phyloP scores from a whole-genome alignment of 2,888 invertebrate species.

The Melanchra persicariae region DNA sequence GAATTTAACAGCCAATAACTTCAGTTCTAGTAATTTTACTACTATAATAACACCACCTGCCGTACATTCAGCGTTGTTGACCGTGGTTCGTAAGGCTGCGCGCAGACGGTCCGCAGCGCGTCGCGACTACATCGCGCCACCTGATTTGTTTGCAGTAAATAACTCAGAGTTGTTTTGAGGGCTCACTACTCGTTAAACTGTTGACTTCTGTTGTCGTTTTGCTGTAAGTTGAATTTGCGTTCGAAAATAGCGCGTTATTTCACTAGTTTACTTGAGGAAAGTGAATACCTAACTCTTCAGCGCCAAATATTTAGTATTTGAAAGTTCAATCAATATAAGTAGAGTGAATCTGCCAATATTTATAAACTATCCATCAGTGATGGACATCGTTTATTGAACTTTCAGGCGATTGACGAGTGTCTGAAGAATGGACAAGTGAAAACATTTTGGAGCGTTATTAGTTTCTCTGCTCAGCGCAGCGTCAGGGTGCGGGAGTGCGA shows the following conservation, averaged over 20 bases:
- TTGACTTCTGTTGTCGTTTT: conserved; percentile 1
- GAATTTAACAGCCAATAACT: conserved; percentile 25
- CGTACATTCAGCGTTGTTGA: neutral
- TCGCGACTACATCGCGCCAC: neutral
- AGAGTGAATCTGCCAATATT: neutral
- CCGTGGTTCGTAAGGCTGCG: conserved; percentile 10
- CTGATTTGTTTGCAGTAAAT: conserved; percentile 17
- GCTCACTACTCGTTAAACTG: no score
- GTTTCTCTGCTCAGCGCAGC: neutral
- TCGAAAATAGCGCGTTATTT: neutral
- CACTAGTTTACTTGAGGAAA: neutral
- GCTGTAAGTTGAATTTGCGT: neutral
- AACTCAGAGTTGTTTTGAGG: no score
- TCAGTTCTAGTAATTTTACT: conserved; percentile 29
- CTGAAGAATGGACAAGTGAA: neutral
- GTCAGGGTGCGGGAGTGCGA: no score
- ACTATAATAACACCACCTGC: conserved; percentile 24
- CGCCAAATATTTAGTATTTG: neutral
- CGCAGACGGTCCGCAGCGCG: neutral
- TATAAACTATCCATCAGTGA: neutral
- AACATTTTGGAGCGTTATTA: conserved; percentile 8
- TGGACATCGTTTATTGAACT: neutral
- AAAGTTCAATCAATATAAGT: no score
- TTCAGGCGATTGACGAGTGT: neutral
- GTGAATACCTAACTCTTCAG: neutral